Base-by-base conservation (phyloP, 1,140 invertebrate genomes). In the Drosophila simulans region DNA sequence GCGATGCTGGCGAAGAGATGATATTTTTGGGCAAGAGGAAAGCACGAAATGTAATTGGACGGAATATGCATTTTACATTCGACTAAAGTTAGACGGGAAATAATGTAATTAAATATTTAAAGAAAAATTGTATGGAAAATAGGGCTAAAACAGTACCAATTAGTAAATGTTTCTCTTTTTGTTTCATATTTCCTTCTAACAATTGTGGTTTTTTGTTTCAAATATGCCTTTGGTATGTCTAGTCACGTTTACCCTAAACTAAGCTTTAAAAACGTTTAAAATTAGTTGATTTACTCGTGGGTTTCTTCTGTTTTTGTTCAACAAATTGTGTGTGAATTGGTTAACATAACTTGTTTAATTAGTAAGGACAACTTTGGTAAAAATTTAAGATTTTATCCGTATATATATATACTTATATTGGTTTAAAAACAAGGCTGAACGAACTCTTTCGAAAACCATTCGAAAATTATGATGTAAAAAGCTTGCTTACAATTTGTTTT, bases 331-430 rank as follows among this genome's bases (percentile, higher is more conserved):
- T 52, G 64, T 57, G 64, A 76, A 68, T 56, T 68, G 43, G 62
- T 88, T 71, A 85, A 86, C 68, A 39, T 79, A 76, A 83, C 55
- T 80, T 72, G 49, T 74, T 86, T 71, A 82, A 79, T 81, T 77
- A 91, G 77, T 90, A 91, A 91, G 90, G 90, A 91, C 90, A 91
- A 91, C 90, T 91, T 91, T 91, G 90, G 90, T 91, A 91, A 91
- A 77, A 73, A 73, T 68, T 48, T 35, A 86, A 73, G 71, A 79
- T 71, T 71, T 57, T 74, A 64, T 70, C 59, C 49, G 48, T 66
- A 57, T 52, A 58, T 57, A 27, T 64, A 35, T 80, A 76, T 70
- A 71, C 79, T 77, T 80, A 76, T 69, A 69, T 69, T 77, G 55
- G 43, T 66, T 54, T 65, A 63, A 74, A 60, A 74, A 60, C 59